Base-by-base conservation (phyloP, 2,113 vertebrate genomes). In the Megaceryle maxima region DNA sequence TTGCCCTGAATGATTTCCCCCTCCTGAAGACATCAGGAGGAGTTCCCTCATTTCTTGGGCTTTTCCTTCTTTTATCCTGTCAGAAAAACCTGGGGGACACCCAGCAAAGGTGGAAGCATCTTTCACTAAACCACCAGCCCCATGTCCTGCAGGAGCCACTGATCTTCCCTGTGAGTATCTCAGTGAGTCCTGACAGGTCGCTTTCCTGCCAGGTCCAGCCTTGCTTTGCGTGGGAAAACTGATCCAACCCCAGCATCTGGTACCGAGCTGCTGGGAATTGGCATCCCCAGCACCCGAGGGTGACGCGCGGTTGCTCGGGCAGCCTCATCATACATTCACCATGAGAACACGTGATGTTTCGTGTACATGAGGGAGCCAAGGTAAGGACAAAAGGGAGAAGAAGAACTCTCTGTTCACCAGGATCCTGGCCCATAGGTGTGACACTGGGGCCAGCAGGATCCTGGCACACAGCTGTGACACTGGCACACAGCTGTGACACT, bases 191-290 rank as follows among this genome's bases (percentile, higher is more conserved):
- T 53, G 29, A 53, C 48, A 64, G 64, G 19, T 43, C n/a, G 28
- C 76, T 74, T 68, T 83, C 73, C 69, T 63, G 59, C 57, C 68
- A 37, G 44, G 14, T 39, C 62, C 33, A 70, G 55, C 60, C 57
- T 13, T 46, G 24, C 50, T 92, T n/a, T 2, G 3, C 22, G 24
- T 37, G 51, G 83, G 39, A 92, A 68, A 88, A 50, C 75, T 48
- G 76, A 66, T 39, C 51, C 75, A 66, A 70, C 24, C 84, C 46
- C 62, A 48, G 5, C 7, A 6, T 15, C 0, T 0, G 16, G 35
- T 16, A 7, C 39, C 2, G 8, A 1, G 0, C 20, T 1, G 2
- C 64, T 0, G 1, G n/a, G 46, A 53, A 53, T 1, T 13, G 43
- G 39, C 31, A n/a, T 29, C 24, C 48, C 48, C 48, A 50, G 3